phyloP scores from a whole-genome alignment of 2,888 invertebrate genomes.

The Drosophila buzzatii region DNA sequence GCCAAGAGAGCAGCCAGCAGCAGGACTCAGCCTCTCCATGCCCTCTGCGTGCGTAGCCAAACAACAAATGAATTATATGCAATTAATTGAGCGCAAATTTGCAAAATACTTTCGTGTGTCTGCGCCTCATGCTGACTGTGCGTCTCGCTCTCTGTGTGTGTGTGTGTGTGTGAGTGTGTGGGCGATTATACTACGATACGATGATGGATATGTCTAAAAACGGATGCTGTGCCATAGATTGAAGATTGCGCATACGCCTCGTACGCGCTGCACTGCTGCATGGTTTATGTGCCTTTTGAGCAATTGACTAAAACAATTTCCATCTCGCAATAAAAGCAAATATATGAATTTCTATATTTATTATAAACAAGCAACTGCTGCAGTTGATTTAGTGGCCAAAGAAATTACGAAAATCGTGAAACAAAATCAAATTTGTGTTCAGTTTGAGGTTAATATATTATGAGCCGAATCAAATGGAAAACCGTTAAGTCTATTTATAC shows the following conservation, averaged over 20 bases:
- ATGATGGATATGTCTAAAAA: constrained; percentile 71
- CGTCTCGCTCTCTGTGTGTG: constrained; percentile 16
- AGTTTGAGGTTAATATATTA: neutral
- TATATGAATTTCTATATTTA: neutral
- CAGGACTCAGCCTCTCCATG: neutral
- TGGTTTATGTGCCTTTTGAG: constrained; percentile 15
- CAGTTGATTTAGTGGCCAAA: constrained; percentile 45
- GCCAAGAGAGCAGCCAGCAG: constrained; percentile 9
- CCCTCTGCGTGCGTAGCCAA: constrained; percentile 38
- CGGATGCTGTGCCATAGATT: constrained; percentile 46
- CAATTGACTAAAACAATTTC: constrained; percentile 40
- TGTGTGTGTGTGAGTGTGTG: constrained; percentile 32
- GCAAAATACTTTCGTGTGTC: constrained; percentile 78
- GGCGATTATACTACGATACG: constrained; percentile 55
- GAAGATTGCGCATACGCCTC: constrained; percentile 63
- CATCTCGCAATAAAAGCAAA: neutral
- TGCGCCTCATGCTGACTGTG: constrained; percentile 33
- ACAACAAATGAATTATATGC: constrained; percentile 83
- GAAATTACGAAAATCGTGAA: constrained; percentile 25
- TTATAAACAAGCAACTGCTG: constrained; percentile 19
- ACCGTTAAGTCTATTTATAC: neutral
- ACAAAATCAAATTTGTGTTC: constrained; percentile 7
- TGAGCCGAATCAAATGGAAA: neutral
- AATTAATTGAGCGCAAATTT: constrained; percentile 84
- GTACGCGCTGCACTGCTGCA: constrained; percentile 24